Evolutionary conservation across 2,888 invertebrate species (phyloP).

Genomic region (Rotaria socialis): DNA sequence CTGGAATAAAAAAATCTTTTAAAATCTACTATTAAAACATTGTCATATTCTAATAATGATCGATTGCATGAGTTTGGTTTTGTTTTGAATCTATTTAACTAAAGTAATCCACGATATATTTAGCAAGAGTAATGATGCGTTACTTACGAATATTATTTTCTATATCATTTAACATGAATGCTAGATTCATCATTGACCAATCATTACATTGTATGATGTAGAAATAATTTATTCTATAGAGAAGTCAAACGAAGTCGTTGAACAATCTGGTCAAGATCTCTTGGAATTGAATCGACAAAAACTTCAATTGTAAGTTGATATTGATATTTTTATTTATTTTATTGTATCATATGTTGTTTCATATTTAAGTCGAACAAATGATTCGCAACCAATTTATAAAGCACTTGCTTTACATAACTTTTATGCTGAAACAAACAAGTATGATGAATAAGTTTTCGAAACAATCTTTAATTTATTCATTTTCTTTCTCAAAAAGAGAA

Average conservation of each 20-base stretch:
- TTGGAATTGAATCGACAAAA: no score
- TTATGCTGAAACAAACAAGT: background rate
- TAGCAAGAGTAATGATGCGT: background rate
- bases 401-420: constrained; percentile 3
- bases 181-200: background rate
- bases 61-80: background rate
- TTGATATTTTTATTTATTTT: background rate
- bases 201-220: background rate
- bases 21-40: background rate
- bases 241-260: background rate
- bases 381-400: constrained; percentile 18
- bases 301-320: background rate
- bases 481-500: constrained; percentile 66
- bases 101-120: background rate
- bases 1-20: background rate
- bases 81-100: background rate
- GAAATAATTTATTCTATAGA: background rate
- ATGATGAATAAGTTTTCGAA: no score
- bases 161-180: background rate
- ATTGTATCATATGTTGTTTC: background rate
- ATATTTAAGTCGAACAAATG: background rate
- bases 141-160: background rate
- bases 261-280: background rate
- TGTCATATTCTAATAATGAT: background rate
- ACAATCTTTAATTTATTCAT: background rate